A percentile compares a stretch with the other conserved stretches of the same genome.
These are phyloP conservation scores for Diaperis boleti DNA, from an alignment of 2,888 invertebrate species.

Conservation along the genomic window DNA sequence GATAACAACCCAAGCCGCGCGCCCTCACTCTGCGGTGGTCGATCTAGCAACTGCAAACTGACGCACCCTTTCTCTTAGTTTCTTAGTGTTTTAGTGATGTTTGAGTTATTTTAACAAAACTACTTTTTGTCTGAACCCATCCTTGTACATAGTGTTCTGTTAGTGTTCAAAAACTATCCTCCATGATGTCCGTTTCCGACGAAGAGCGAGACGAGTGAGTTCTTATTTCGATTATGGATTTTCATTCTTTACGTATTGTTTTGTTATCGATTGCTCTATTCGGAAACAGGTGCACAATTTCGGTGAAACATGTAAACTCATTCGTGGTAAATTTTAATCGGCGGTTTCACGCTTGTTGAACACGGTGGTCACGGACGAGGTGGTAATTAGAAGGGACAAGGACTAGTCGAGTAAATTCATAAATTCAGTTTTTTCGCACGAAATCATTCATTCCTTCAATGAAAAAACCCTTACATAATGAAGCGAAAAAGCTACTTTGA, in stretches of 20 bases:
- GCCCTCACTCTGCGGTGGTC: conserved; percentile 51
- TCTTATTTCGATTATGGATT: not conserved
- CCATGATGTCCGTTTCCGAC: conserved; percentile 69
- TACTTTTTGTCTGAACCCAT: conserved; percentile 24
- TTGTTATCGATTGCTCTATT: conserved; percentile 30
- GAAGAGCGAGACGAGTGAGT: conserved; percentile 81
- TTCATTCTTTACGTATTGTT: not conserved
- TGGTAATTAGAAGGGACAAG: conserved; percentile 43
- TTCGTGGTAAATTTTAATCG: conserved; percentile 29
- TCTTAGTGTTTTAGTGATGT: conserved; percentile 45
- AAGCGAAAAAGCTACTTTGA: conserved; percentile 23
- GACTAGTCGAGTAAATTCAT: conserved; percentile 33
- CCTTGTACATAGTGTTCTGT: conserved; percentile 31
- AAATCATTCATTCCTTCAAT: conserved; percentile 15
- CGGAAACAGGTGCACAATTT: conserved; percentile 35
- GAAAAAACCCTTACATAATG: conserved; percentile 34
- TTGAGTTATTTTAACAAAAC: conserved; percentile 40
- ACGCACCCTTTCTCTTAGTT: conserved; percentile 51
- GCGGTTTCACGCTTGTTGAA: conserved; percentile 38
- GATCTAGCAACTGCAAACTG: conserved; percentile 45
- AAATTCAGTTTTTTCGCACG: conserved; percentile 27
- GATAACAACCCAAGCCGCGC: conserved; percentile 35
- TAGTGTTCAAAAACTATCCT: conserved; percentile 29
- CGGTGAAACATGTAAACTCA: conserved; percentile 25
- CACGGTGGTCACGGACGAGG: conserved; percentile 42